Evolutionary conservation across 2,113 vertebrate genomes (phyloP).

Genomic region (Pachypanchax playfairii): DNA sequence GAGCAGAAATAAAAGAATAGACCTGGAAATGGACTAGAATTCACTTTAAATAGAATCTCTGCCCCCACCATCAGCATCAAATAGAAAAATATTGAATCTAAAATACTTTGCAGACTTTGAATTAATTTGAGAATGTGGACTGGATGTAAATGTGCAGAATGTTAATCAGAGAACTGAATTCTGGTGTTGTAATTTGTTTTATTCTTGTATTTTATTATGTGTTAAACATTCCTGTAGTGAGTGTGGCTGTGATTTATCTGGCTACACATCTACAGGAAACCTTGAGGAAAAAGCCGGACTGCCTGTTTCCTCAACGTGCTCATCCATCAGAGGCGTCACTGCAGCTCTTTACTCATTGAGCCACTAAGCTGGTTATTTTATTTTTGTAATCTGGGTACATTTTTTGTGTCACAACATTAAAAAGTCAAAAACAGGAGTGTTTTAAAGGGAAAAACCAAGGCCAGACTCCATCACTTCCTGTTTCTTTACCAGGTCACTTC

Average conservation of each 20-base stretch:
- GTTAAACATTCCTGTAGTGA: constrained; percentile 1
- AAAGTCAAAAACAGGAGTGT: constrained; percentile 9
- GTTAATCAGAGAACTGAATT: too few relatives aligned
- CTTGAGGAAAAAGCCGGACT: constrained; percentile 45
- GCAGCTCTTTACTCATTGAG: background rate
- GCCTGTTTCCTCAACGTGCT: constrained; percentile 23
- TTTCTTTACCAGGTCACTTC: constrained; percentile 80
- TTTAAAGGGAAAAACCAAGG: constrained; percentile 42
- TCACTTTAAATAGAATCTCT: too few relatives aligned
- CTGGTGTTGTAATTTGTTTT: background rate
- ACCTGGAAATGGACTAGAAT: too few relatives aligned
- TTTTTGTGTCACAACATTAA: constrained; percentile 1
- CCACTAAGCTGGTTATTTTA: background rate
- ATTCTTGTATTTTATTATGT: background rate
- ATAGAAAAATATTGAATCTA: too few relatives aligned
- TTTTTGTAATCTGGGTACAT: background rate
- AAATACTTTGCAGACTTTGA: too few relatives aligned
- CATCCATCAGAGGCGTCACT: constrained; percentile 22
- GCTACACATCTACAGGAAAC: constrained; percentile 28
- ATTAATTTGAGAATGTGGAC: too few relatives aligned
- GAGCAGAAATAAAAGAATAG: constrained; percentile 53
- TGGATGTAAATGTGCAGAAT: background rate
- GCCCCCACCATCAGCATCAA: too few relatives aligned
- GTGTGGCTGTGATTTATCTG: constrained; percentile 29
- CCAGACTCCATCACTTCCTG: constrained; percentile 77